phyloP scores from a whole-genome alignment of 2,797 vertebrate genomes.

The Otolemur crassicaudatus region DNA sequence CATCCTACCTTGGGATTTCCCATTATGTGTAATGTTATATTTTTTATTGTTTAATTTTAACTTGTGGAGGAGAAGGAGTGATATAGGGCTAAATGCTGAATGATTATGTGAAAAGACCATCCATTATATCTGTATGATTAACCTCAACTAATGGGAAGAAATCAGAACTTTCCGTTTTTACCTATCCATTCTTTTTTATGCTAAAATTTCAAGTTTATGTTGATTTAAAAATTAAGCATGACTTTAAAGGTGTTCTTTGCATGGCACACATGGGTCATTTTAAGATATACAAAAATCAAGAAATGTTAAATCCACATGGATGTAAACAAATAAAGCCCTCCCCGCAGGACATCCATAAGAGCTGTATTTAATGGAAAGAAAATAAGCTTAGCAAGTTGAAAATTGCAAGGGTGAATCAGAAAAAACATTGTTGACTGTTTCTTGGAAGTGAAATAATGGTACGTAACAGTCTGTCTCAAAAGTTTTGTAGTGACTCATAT shows the following conservation, averaged over 20 bases:
- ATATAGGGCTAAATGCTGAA: background rate
- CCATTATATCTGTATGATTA: background rate
- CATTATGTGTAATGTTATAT: background rate
- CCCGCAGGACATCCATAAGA: too few species aligned
- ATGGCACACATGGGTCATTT: background rate
- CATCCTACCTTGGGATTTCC: background rate
- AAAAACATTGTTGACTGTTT: too few species aligned
- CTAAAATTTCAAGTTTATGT: background rate
- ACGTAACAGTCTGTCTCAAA: too few species aligned
- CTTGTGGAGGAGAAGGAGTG: background rate
- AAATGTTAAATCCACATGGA: too few species aligned
- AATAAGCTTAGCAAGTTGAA: too few species aligned
- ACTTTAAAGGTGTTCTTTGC: background rate
- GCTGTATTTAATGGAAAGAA: too few species aligned
- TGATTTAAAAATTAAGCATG: background rate
- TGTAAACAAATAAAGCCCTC: too few species aligned
- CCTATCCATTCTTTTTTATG: background rate
- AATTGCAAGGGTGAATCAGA: too few species aligned
- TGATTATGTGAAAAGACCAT: background rate
- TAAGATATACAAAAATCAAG: too few species aligned
- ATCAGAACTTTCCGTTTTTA: background rate
- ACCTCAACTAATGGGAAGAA: background rate
- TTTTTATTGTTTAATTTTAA: background rate
- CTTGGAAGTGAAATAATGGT: too few species aligned
- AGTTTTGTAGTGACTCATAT: too few species aligned